phyloP scores from a whole-genome alignment of 2,888 invertebrate species.

The Parnassius mnemosyne region DNA sequence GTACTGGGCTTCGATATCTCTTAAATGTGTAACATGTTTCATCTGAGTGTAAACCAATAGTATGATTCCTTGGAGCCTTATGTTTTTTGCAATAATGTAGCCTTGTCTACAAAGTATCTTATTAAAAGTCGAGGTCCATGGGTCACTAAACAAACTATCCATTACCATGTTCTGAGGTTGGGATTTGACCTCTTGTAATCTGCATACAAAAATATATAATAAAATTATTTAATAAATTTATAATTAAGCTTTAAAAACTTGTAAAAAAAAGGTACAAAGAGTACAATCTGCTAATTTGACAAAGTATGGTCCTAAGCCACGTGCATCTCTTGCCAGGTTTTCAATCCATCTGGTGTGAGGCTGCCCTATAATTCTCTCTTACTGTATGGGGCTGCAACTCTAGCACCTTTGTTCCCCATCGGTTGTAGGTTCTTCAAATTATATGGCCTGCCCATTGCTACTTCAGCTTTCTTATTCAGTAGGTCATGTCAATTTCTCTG shows the following conservation, averaged over 20 bases:
- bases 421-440: too few relatives aligned
- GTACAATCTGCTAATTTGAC: too few relatives aligned
- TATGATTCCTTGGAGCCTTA: constrained; percentile 91
- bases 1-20: constrained; percentile 92
- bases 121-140: constrained; percentile 90
- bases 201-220: constrained; percentile 45
- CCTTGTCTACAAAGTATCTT: constrained; percentile 84
- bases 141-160: constrained; percentile 90
- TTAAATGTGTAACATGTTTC: constrained; percentile 88
- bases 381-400: too few relatives aligned
- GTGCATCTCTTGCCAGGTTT: too few relatives aligned
- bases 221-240: not conserved
- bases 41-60: constrained; percentile 88
- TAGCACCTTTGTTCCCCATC: too few relatives aligned
- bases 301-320: too few relatives aligned
- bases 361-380: too few relatives aligned
- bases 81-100: constrained; percentile 89
- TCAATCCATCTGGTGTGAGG: too few relatives aligned
- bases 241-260: not conserved
- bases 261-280: not conserved
- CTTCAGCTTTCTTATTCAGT: too few relatives aligned
- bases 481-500: too few relatives aligned
- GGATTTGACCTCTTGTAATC: constrained; percentile 93
- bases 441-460: too few relatives aligned
- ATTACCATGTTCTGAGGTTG: constrained; percentile 92